Evolutionary conservation across 2,113 vertebrate genomes (phyloP).

Genomic region (Cynopterus brachyotis): DNA sequence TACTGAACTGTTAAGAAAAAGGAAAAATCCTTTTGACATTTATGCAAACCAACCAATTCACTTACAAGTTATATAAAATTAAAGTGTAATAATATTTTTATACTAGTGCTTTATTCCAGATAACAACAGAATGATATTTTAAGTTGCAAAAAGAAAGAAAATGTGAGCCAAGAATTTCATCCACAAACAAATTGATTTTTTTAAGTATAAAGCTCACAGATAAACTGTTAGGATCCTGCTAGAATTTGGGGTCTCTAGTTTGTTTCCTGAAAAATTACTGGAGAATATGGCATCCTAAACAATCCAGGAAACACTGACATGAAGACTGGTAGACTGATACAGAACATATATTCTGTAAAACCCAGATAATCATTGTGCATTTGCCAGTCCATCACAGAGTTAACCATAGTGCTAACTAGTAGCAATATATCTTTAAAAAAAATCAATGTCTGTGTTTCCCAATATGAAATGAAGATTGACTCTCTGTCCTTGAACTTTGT

Average conservation of each 20-base stretch:
- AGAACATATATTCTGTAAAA: background rate
- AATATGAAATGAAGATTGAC: background rate
- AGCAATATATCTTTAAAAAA: background rate
- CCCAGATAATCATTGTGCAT: background rate
- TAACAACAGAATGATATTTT: background rate
- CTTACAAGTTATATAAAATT: background rate
- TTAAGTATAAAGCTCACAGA: background rate
- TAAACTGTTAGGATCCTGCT: background rate
- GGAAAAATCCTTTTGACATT: background rate
- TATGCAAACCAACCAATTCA: background rate
- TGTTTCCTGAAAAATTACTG: background rate
- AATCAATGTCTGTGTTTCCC: background rate
- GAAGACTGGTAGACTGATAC: background rate
- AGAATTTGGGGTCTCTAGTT: background rate
- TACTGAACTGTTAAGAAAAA: background rate
- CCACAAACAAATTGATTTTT: background rate
- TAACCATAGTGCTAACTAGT: background rate
- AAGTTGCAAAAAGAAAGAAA: background rate
- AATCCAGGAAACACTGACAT: background rate
- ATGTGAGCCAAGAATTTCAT: background rate
- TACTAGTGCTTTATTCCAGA: background rate
- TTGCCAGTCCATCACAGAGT: background rate
- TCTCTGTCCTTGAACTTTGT: background rate
- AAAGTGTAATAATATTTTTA: background rate
- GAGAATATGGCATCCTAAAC: background rate